Conservation (phyloP, 2,888 invertebrate species). For the Ctena decussata region DNA sequence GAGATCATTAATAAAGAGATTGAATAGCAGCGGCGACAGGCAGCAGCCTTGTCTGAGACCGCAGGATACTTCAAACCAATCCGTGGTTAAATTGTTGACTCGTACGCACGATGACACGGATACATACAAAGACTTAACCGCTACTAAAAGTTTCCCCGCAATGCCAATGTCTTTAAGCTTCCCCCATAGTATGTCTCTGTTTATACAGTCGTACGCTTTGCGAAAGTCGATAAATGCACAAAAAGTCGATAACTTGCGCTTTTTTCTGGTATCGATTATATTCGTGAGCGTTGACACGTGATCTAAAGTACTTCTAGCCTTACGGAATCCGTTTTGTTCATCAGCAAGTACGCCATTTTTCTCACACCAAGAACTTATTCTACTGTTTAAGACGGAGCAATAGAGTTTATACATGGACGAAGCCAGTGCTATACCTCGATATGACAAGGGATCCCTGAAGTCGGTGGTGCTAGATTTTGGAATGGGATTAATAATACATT, state of each 20-base stretch:
- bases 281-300: neutral
- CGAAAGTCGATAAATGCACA: too few species aligned
- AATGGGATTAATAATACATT: constrained; percentile 31
- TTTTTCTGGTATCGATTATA: too few species aligned
- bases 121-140: neutral
- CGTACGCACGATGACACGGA: neutral
- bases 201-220: neutral
- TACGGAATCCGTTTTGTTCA: neutral
- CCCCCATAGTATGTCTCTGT: neutral
- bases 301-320: neutral
- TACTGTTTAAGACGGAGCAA: neutral
- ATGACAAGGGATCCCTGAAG: neutral
- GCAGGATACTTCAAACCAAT: neutral
- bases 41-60: neutral
- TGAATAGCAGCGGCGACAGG: neutral
- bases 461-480: neutral
- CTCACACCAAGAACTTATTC: neutral
- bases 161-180: neutral
- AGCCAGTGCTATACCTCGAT: neutral
- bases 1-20: neutral
- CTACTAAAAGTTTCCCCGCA: neutral
- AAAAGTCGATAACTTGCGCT: neutral
- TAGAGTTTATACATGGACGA: neutral
- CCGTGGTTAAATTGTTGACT: neutral
- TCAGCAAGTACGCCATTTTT: neutral